Conservation (phyloP, 2,797 vertebrate genomes). For the Eurystomus glaucurus region DNA sequence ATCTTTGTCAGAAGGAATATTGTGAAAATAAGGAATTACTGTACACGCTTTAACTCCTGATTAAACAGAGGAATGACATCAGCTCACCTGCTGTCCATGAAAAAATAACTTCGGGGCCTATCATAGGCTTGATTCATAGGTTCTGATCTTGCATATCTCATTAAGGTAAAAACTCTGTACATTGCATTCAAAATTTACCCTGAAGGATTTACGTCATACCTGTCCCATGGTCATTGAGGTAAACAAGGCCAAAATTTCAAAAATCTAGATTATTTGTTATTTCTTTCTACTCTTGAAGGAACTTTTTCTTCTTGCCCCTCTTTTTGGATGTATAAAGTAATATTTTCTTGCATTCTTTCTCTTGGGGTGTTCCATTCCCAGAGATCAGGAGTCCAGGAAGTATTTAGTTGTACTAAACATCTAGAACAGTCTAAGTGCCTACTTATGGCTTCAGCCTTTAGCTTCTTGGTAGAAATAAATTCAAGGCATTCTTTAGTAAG, state of each 20-base stretch:
- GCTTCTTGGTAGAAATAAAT: neutral
- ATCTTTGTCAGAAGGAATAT: conserved; percentile 87
- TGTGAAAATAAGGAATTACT: conserved; percentile 86
- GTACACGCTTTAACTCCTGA: conserved; percentile 83
- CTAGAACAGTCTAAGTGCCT: neutral
- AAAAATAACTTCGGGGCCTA: conserved; percentile 80
- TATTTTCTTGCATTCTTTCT: conserved; percentile 1
- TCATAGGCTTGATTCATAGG: conserved; percentile 64
- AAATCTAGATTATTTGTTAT: neutral
- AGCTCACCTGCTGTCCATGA: conserved; percentile 58
- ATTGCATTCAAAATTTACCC: conserved; percentile 44
- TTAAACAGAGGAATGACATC: conserved; percentile 81
- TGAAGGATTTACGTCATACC: conserved; percentile 48
- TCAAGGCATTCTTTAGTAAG: neutral
- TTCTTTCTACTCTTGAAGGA: neutral
- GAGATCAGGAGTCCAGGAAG: neutral
- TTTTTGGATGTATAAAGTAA: neutral
- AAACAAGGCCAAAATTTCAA: conserved; percentile 43
- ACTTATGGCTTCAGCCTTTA: neutral
- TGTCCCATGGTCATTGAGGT: neutral
- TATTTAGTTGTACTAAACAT: neutral
- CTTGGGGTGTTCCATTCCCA: neutral
- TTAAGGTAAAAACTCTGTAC: conserved; percentile 53
- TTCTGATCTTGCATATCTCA: conserved; percentile 56
- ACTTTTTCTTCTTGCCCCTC: neutral